A percentile compares a stretch with the other conserved stretches of the same genome.
Evolutionary conservation across 2,113 vertebrate genomes (phyloP).

Genomic region (Leiothrix lutea): DNA sequence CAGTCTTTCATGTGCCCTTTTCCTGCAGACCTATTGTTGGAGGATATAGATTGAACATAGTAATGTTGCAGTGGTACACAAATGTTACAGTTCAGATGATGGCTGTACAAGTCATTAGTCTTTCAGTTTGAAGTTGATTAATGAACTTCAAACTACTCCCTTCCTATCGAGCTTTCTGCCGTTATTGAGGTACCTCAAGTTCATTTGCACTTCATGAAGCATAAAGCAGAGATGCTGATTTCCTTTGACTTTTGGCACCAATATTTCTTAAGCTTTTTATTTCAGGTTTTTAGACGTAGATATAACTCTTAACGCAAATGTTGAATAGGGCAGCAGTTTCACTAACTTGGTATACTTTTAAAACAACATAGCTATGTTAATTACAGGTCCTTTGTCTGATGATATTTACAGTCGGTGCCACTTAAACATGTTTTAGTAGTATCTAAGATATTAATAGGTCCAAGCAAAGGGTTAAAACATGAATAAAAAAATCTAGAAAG

Average conservation of each 20-base stretch:
- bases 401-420: not conserved
- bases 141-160: not conserved
- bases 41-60: not conserved
- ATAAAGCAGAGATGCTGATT: not conserved
- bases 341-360: not conserved
- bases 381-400: not conserved
- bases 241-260: constrained; percentile 10
- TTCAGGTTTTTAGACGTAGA: not conserved
- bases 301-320: not conserved
- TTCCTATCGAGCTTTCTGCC: not conserved
- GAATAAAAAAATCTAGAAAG: not conserved
- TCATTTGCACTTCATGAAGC: constrained; percentile 21
- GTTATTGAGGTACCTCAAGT: not conserved
- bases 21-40: not conserved
- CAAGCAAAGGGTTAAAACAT: not conserved
- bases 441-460: not conserved
- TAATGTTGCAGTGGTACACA: not conserved
- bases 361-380: not conserved
- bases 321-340: not conserved
- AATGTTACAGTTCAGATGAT: not conserved
- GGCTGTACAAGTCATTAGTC: not conserved
- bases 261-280: constrained; percentile 42
- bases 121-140: not conserved
- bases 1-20: not conserved
- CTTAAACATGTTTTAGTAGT: not conserved